Base-by-base conservation (phyloP, 2,113 vertebrate species). In the Papio anubis region DNA sequence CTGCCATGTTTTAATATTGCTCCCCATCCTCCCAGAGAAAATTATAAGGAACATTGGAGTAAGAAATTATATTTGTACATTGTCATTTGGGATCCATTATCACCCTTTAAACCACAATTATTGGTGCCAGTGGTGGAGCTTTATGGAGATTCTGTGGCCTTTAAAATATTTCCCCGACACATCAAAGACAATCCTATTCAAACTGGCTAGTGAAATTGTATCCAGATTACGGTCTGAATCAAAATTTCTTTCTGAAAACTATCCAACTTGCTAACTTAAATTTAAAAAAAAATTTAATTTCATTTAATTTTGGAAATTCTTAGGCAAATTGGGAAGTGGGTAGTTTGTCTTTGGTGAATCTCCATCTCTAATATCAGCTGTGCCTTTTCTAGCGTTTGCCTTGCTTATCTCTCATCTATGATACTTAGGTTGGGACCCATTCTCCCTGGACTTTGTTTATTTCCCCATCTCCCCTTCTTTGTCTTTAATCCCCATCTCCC, bases 31-130 rank as follows among this genome's bases (percentile, higher is more conserved):
- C 59, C 23, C 55, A 45, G 52, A 92, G 16, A 89, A 73, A 57
- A 94, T 86, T 92, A 82, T 27, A 90, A 91, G 27, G 21, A 96
- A 95, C 76, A 97, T 86, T 97, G 84, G 72, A 90, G n/a, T 84
- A 38, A 95, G 84, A 88, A 94, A 90, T 90, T 66, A 81, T 82
- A 87, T 75, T 87, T 92, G 76, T 59, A 61, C 43, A 79, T 5
- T 57, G 20, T 57, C 92, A 81, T 81, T 61, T 83, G 80, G 92
- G 90, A 93, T 64, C 93, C 45, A 11, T 95, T 48, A 80, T 43
- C 32, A 85, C 8, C 45, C 40, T 79, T 90, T 93, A 94, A 88
- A 55, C 73, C 21, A 88, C 66, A 75, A 52, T 88, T 75, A 88
- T n/a, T 79, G 40, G 66, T 82, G 59, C 79, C 89, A 68, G 83